phyloP scores from a whole-genome alignment of 2,888 invertebrate genomes.

The Phengaris alcon region DNA sequence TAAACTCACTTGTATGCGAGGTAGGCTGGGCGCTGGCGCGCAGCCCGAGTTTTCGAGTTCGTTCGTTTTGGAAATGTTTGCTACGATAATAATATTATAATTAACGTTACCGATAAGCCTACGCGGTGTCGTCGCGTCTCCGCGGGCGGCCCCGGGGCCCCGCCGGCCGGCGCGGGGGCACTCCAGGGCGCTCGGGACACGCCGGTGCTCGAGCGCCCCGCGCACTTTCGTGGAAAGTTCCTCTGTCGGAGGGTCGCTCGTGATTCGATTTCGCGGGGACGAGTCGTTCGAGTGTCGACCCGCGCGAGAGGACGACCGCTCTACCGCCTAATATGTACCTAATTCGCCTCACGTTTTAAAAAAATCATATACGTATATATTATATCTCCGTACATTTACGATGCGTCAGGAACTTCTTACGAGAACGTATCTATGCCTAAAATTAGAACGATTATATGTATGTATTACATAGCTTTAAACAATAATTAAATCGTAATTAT shows the following conservation, averaged over 20 bases:
- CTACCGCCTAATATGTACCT: slow-evolving; percentile 79
- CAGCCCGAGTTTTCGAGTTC: slow-evolving; percentile 80
- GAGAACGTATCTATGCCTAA: slow-evolving; percentile 80
- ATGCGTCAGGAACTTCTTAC: slow-evolving; percentile 81
- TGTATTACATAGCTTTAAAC: slow-evolving; percentile 81
- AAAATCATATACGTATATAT: slow-evolving; percentile 79
- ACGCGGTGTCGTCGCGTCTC: slow-evolving; percentile 75
- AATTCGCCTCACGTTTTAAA: slow-evolving; percentile 77
- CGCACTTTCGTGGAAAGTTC: slow-evolving; percentile 36
- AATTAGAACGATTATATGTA: slow-evolving; percentile 81
- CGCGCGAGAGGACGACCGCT: slow-evolving; percentile 74
- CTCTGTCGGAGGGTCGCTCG: slow-evolving; percentile 40
- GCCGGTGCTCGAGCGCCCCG: slow-evolving; percentile 39
- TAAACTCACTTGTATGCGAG: slow-evolving; percentile 88
- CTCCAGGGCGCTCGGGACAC: not conserved
- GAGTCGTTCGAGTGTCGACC: slow-evolving; percentile 40
- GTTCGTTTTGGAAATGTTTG: slow-evolving; percentile 81
- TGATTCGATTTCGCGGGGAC: slow-evolving; percentile 37
- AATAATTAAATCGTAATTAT: slow-evolving; percentile 81
- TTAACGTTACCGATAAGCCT: slow-evolving; percentile 78
- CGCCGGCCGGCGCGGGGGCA: slow-evolving; percentile 25
- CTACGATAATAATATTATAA: slow-evolving; percentile 79
- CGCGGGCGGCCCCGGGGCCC: slow-evolving; percentile 55
- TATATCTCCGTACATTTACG: slow-evolving; percentile 78
- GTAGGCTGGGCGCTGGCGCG: slow-evolving; percentile 81